phyloP scores from a whole-genome alignment of 2,113 vertebrate genomes.

The Festucalex cinctus region DNA sequence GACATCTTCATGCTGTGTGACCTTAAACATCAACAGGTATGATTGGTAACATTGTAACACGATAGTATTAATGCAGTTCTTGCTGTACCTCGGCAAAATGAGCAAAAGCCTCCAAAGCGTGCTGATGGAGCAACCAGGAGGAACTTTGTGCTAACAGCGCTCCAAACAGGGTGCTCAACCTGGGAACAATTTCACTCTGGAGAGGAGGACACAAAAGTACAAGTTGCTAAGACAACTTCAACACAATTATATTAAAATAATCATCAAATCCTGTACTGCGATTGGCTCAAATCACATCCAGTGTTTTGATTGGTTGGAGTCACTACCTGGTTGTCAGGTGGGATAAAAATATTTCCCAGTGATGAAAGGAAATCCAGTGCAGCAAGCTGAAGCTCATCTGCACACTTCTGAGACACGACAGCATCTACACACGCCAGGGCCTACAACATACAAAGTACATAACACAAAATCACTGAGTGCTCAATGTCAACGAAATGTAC shows the following conservation, averaged over 20 bases:
- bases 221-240: neutral
- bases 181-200: conserved; percentile 80
- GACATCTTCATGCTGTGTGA: conserved; percentile 86
- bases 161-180: conserved; percentile 77
- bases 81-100: conserved; percentile 85
- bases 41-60: neutral
- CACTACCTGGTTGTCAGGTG: conserved; percentile 79
- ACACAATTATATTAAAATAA: too few relatives aligned
- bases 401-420: conserved; percentile 71
- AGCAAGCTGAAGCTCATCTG: conserved; percentile 76
- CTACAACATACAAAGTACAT: conserved; percentile 54
- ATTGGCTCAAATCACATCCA: too few relatives aligned
- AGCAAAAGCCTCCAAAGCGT: conserved; percentile 84
- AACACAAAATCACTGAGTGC: neutral
- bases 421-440: conserved; percentile 74
- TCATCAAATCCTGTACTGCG: too few relatives aligned
- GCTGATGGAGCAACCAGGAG: conserved; percentile 86
- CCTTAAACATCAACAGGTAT: conserved; percentile 65
- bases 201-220: neutral
- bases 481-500: neutral
- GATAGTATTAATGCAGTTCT: too few relatives aligned
- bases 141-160: conserved; percentile 72
- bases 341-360: conserved; percentile 80
- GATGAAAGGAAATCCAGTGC: conserved; percentile 80
- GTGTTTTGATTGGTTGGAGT: neutral